Percentiles rank a stretch among this genome's conserved stretches.
Evolutionary conservation across 2,888 invertebrate species (phyloP).

Genomic region (Biston stratarius): DNA sequence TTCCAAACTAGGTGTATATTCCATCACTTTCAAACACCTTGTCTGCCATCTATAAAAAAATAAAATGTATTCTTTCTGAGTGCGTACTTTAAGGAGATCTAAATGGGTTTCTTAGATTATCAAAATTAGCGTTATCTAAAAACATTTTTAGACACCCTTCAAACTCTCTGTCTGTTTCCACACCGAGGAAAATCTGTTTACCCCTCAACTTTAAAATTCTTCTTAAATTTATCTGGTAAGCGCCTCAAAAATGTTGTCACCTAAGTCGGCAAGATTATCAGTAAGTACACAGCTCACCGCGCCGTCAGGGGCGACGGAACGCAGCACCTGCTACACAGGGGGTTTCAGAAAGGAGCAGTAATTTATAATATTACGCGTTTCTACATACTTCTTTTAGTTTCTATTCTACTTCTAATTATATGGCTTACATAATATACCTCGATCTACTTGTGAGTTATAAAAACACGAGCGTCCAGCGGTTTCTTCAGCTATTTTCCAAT

Average conservation of each 20-base stretch:
- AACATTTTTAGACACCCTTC: not conserved
- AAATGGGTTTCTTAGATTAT: not conserved
- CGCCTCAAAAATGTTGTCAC: slow-evolving; percentile 23
- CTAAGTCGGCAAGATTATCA: slow-evolving; percentile 16
- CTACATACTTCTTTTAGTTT: not conserved
- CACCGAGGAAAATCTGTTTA: slow-evolving; percentile 2
- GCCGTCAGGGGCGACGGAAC: slow-evolving; percentile 52
- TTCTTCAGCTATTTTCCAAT: too few species aligned
- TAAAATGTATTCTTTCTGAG: too few species aligned
- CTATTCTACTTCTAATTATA: too few species aligned
- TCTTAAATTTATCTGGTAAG: slow-evolving; percentile 1
- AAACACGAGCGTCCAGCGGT: too few species aligned
- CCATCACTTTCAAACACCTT: too few species aligned
- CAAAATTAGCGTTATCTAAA: not conserved
- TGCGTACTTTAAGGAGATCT: too few species aligned
- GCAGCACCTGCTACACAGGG: not conserved
- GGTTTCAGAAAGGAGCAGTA: not conserved
- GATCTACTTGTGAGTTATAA: too few species aligned
- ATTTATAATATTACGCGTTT: not conserved
- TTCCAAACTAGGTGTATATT: too few species aligned
- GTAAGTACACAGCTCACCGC: slow-evolving; percentile 46
- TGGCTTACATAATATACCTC: too few species aligned
- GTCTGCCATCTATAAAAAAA: too few species aligned
- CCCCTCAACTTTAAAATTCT: slow-evolving; percentile 3
- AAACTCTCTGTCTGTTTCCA: not conserved